phyloP scores from a whole-genome alignment of 1,140 invertebrate genomes.

The Drosophila mojavensis region DNA sequence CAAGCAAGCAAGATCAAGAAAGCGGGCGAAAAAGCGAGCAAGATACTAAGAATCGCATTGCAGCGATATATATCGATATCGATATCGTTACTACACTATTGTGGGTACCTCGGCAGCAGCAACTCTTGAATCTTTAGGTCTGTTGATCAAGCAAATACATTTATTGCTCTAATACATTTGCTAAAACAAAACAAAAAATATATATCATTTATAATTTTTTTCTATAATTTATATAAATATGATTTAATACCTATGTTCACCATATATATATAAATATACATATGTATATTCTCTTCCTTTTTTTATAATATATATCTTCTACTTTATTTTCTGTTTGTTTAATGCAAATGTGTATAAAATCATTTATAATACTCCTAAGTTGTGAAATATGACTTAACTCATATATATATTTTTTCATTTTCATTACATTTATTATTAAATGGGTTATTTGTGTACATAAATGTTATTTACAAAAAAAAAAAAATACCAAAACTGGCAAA shows the following conservation, averaged over 20 bases:
- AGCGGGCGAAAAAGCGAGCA: background rate
- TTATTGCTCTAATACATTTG: constrained; percentile 48
- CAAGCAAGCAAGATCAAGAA: constrained; percentile 7
- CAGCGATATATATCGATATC: constrained; percentile 13
- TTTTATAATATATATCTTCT: constrained; percentile 6
- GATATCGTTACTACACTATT: constrained; percentile 5
- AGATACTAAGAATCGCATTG: background rate
- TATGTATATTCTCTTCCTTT: constrained; percentile 40
- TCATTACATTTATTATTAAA: constrained; percentile 52
- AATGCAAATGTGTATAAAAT: constrained; percentile 49
- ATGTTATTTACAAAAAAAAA: constrained; percentile 25
- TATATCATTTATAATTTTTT: constrained; percentile 53
- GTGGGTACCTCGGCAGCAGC: constrained; percentile 47
- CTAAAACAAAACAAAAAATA: constrained; percentile 39
- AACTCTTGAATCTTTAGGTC: constrained; percentile 46
- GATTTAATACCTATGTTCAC: constrained; percentile 34
- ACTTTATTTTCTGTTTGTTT: constrained; percentile 40
- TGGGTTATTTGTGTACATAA: constrained; percentile 73
- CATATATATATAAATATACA: constrained; percentile 16
- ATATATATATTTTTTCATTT: background rate
- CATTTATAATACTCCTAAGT: constrained; percentile 33
- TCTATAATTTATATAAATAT: constrained; percentile 62
- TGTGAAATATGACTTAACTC: too few species aligned
- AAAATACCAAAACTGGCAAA: constrained; percentile 23
- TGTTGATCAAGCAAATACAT: constrained; percentile 54